Evolutionary conservation across 1,140 invertebrate genomes (phyloP), one percentile per base, ranked within the genome.

Genomic region (Pemphigus obesinymphae): DNA sequence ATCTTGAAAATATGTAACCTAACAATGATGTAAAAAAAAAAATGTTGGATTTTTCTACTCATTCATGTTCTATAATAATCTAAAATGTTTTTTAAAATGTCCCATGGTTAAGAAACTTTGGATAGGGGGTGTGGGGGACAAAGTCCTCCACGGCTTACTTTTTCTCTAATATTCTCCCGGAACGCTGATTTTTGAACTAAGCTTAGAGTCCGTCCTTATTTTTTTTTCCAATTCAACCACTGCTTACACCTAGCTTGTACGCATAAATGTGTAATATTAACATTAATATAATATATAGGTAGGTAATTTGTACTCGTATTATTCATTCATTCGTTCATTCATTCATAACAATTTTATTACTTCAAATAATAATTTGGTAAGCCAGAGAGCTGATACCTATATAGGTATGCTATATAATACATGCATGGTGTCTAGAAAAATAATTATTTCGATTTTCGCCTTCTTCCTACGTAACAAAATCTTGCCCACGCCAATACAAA

Each of bases 361-460:
- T 34, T 13, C 15, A 45, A n/a, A 73, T 50, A 48, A 48, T 72
- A 50, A 73, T 73, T 73, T 73, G 26, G 70, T 73, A 31, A 73
- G 43, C 45, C n/a, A n/a, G n/a, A n/a, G n/a, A n/a, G n/a, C n/a
- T n/a, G n/a, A n/a, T n/a, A n/a, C n/a, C n/a, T n/a, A n/a, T n/a
- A n/a, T n/a, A 73, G 26, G 31, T 73, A 73, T 43, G 29, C 29
- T 31, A 73, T 34, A 50, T n/a, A n/a, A n/a, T n/a, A n/a, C n/a
- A 73, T 48, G 31, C 10, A 50, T 73, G 70, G 43, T 31, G 43
- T 73, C 70, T 48, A 73, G 26, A 73, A 73, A 72, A 72, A 72
- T 72, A 72, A 73, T 73, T 73, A 73, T 73, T 73, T 73, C 10
- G 70, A 73, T 73, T 70, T 73, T 73, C 45, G 26, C 70, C 43